Evolutionary conservation across 2,888 invertebrate genomes (phyloP).

Genomic region (Idaea aversata): DNA sequence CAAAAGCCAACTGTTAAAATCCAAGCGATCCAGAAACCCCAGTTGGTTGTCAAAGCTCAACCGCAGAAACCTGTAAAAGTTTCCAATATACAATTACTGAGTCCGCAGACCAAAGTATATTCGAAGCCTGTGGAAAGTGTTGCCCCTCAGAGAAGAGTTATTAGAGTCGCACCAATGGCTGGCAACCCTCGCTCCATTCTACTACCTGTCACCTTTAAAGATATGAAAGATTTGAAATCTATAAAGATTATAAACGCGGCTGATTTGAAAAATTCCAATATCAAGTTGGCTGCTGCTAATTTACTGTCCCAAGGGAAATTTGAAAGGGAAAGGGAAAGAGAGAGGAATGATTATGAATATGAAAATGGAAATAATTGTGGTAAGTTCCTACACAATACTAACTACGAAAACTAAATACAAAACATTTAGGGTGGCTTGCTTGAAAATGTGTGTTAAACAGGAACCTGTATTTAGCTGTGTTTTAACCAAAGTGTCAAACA

Average conservation of each 20-base stretch:
- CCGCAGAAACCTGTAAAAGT: constrained; percentile 70
- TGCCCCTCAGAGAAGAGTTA: constrained; percentile 66
- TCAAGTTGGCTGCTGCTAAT: constrained; percentile 76
- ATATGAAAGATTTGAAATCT: constrained; percentile 85
- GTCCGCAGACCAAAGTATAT: constrained; percentile 68
- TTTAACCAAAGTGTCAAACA: too few species aligned
- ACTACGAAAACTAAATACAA: too few species aligned
- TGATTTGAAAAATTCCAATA: constrained; percentile 77
- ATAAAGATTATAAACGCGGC: constrained; percentile 87
- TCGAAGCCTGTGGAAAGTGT: constrained; percentile 71
- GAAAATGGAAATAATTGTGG: constrained; percentile 63
- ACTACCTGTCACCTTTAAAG: constrained; percentile 84
- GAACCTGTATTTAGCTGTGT: too few species aligned
- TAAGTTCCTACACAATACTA: constrained; percentile 37
- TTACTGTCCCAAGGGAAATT: constrained; percentile 71
- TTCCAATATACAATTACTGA: constrained; percentile 69
- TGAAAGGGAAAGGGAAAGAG: constrained; percentile 63
- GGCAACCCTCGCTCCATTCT: constrained; percentile 84
- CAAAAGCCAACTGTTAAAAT: constrained; percentile 64
- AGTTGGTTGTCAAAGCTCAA: constrained; percentile 69
- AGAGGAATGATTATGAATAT: constrained; percentile 62
- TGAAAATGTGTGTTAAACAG: too few species aligned
- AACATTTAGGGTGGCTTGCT: too few species aligned
- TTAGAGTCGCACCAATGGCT: constrained; percentile 70
- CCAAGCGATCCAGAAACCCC: constrained; percentile 59